Conservation (phyloP, 2,113 vertebrate species). For the Ardeotis arabs region DNA sequence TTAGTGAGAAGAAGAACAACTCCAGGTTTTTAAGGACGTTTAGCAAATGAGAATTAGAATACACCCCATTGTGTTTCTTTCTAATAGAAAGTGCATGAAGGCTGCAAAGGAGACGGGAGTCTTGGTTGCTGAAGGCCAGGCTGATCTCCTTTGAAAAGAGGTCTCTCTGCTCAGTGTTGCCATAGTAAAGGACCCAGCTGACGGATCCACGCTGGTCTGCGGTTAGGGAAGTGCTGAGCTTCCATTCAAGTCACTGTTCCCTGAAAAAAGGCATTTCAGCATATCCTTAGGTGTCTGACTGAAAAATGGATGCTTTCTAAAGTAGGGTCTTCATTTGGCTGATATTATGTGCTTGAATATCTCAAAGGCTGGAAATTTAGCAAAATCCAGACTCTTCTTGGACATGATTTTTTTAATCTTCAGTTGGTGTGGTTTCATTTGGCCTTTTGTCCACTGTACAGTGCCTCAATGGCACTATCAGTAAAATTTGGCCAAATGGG, state of each 20-base stretch:
- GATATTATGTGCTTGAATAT: neutral
- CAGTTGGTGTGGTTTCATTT: neutral
- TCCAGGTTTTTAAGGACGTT: slow-evolving; percentile 30
- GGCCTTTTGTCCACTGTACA: neutral
- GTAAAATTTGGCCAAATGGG: neutral
- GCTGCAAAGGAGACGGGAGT: neutral
- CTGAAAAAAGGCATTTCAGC: neutral
- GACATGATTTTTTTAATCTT: neutral
- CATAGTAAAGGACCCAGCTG: neutral
- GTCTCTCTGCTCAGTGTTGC: neutral
- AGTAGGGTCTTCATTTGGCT: neutral
- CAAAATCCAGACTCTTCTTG: neutral
- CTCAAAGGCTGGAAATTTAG: neutral
- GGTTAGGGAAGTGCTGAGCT: neutral
- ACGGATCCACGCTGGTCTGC: neutral
- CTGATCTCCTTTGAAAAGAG: slow-evolving; percentile 29
- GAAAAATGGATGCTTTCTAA: neutral
- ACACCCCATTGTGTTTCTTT: neutral
- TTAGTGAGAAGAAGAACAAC: slow-evolving; percentile 23
- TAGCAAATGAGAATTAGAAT: slow-evolving; percentile 10
- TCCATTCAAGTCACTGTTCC: neutral
- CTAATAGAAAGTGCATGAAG: neutral
- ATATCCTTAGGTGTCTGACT: neutral
- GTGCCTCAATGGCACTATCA: neutral
- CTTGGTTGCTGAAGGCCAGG: neutral